Base-by-base conservation (phyloP, 2,113 vertebrate genomes). In the Daboia siamensis region DNA sequence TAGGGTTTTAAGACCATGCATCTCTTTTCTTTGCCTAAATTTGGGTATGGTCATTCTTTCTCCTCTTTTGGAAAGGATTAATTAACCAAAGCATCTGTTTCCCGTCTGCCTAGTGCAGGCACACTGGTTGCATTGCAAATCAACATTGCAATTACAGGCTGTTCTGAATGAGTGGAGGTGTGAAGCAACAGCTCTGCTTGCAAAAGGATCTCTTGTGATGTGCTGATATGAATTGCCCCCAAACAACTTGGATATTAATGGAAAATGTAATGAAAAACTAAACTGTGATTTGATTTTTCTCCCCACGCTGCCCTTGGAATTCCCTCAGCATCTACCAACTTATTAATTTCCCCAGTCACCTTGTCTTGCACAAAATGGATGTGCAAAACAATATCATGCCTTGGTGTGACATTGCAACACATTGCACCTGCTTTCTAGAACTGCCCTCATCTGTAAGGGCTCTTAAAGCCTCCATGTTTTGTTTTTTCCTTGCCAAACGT, bases 221-320 rank as follows among this genome's bases (percentile, higher is more conserved):
- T 15, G 90, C 94, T 93, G 93, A 74, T 93, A 74, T 13, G 61
- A 86, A 92, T 55, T 85, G 94, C 90, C 96, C 92, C 97, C 96
- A 97, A 97, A 97, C 94, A 94, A 94, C 97, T 91, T 95, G 96
- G 96, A 97, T 97, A 96, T 97, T 98, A 97, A 96, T 94, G 95
- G 95, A 92, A 97, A 97, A 96, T 92, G 95, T 97, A 95, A 96
- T 94, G 96, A 98, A 98, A 98, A 97, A 94, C 57, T 93, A 93
- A 96, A 92, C 93, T 48, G 24, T 94, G 17, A 90, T 93, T 95
- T 94, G 95, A 86, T 93, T 95, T 91, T 86, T 91, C 90, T 8
- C 91, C 90, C 90, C 92, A 55, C 93, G 89, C 69, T 74, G 86
- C 39, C 61, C 51, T 74, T 24, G 92, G 88, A 95, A 88, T 95